These are phyloP conservation scores for Eurystomus glaucurus DNA, from an alignment of 2,797 vertebrate species.

Conservation along the genomic window DNA sequence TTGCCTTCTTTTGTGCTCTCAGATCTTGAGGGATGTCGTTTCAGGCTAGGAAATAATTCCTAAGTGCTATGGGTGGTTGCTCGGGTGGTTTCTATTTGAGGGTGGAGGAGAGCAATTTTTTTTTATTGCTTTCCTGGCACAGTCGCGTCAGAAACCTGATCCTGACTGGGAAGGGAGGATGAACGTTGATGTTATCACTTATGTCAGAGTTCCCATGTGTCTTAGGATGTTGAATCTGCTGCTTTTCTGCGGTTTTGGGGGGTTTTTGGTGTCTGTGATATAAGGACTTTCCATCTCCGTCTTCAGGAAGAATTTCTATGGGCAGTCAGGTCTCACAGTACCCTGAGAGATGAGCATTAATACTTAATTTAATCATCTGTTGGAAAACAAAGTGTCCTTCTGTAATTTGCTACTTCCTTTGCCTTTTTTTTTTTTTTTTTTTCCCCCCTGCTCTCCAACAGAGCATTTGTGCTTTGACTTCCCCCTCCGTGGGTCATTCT, in stretches of 20 bases:
- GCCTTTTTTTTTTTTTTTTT: no score
- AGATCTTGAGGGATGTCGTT: background rate
- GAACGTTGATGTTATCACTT: background rate
- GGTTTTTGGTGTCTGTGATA: background rate
- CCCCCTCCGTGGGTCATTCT: background rate
- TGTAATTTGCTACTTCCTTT: background rate
- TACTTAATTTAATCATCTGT: background rate
- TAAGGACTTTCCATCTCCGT: background rate
- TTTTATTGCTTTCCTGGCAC: constrained; percentile 26
- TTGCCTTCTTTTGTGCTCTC: background rate
- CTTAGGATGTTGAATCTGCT: background rate
- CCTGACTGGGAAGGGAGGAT: background rate
- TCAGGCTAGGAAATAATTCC: background rate
- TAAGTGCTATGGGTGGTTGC: background rate
- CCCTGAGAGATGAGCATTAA: background rate
- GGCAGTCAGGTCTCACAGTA: accelerated
- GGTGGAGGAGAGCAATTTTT: background rate
- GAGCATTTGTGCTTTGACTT: background rate
- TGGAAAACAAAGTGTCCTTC: background rate
- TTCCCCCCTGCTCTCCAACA: background rate
- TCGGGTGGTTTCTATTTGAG: background rate
- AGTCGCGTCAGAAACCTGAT: background rate
- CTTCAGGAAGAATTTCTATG: background rate
- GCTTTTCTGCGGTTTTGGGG: accelerated
- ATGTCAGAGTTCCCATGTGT: background rate